Evolutionary conservation across 2,888 invertebrate species (phyloP), one percentile per base, ranked within the genome.

Genomic region (Spilosoma lubricipeda): DNA sequence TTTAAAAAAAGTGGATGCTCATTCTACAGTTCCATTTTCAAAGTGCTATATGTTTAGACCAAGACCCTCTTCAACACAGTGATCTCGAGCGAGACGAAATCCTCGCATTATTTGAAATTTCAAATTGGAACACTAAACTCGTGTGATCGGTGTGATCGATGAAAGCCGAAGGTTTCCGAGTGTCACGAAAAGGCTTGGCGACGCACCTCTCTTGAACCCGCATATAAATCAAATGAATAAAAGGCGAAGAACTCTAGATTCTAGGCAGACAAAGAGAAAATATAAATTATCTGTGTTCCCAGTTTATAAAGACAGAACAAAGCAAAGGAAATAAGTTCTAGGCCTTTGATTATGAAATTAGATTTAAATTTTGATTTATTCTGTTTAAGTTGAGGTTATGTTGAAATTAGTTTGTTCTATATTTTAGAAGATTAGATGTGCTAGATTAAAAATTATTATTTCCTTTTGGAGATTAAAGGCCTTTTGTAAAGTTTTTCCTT

Each of bases 81-180:
- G 42, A 20, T 30, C 67, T 23, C 8, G 33, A 33, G 5, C 52
- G n/a, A 52, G n/a, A 42, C 36, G 52, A 66, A 66, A 64, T 52
- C 39, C 66, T 39, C n/a, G 18, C 66, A 42, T 48, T 15, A 65
- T 71, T 65, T 36, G 52, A 48, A 71, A 65, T 71, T 65, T 36
- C 39, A 48, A 71, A 64, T 48, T 52, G 52, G 66, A 71, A 52
- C 36, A 63, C 30, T 59, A 33, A 42, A 56, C 15, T 70, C 42
- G 59, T 15, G 70, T 70, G 70, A 72, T 67, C 72, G 72, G 59
- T 15, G 70, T 70, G 70, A 72, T 67, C 72, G 72, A 68, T 72
- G 72, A 72, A 33, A 45, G 23, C 72, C 72, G 67, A 72, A 63
- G 23, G 63, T 48, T 68, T 68, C 45, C 59, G 63, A 72, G 45